These are phyloP conservation scores for Leucophora obtusa DNA, from an alignment of 2,888 invertebrate species.

Conservation along the genomic window DNA sequence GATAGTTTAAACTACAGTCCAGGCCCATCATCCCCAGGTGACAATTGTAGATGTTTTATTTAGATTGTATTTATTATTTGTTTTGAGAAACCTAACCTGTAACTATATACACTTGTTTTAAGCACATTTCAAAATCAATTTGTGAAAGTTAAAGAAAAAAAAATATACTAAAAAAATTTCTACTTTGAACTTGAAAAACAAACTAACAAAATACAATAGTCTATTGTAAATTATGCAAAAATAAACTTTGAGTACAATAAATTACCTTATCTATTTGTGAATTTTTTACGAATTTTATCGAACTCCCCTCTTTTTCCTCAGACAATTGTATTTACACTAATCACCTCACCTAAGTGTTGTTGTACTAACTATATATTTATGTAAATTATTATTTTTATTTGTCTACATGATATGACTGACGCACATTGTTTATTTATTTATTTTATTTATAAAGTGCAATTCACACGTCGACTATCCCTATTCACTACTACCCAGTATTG, in stretches of 20 bases:
- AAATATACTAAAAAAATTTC: not conserved
- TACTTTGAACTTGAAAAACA: not conserved
- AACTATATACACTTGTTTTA: not conserved
- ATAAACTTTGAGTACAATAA: not conserved
- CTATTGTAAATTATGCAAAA: conserved; percentile 5
- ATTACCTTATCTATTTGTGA: not conserved
- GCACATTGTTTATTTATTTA: conserved; percentile 20
- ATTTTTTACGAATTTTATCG: not conserved
- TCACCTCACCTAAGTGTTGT: conserved; percentile 15
- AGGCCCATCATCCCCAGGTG: conserved; percentile 82
- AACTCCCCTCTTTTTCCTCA: not conserved
- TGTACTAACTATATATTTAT: conserved; percentile 28
- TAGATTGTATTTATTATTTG: conserved; percentile 19
- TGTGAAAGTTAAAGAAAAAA: not conserved
- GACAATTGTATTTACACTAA: not conserved
- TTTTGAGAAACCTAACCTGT: conserved; percentile 1
- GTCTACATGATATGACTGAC: conserved; percentile 16
- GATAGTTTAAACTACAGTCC: conserved; percentile 82
- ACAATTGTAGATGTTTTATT: conserved; percentile 60
- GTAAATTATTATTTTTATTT: conserved; percentile 26
- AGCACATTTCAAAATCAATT: not conserved
- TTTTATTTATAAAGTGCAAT: conserved; percentile 40
- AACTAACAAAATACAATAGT: not conserved
- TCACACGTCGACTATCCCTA: no score
- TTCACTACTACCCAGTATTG: no score